Conservation (phyloP, 2,888 invertebrate genomes). For the Coleophora deauratella region DNA sequence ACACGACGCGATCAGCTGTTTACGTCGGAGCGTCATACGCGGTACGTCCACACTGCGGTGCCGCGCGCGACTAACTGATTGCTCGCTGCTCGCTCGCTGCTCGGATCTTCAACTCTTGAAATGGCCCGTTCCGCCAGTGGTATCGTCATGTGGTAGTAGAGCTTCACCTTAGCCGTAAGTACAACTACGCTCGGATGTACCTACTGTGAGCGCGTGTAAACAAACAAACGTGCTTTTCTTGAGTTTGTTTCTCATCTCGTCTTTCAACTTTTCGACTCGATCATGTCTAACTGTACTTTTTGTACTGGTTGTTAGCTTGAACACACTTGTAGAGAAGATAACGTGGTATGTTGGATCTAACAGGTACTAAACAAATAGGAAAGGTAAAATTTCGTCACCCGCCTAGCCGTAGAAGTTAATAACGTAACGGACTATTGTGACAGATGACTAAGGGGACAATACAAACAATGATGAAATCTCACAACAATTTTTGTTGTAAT, state of each 20-base stretch:
- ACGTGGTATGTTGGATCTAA: no score
- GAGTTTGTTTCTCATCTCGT: slow-evolving; percentile 18
- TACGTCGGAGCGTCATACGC: slow-evolving; percentile 26
- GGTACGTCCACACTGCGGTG: slow-evolving; percentile 42
- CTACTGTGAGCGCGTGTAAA: slow-evolving; percentile 63
- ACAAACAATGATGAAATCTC: slow-evolving; percentile 33
- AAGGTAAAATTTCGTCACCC: slow-evolving; percentile 2
- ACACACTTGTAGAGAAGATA: neutral
- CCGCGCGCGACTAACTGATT: slow-evolving; percentile 60
- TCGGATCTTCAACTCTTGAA: no score
- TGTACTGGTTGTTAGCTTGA: no score
- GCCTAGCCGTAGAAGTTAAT: slow-evolving; percentile 10
- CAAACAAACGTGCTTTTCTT: slow-evolving; percentile 39
- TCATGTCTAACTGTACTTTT: neutral
- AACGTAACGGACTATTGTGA: slow-evolving; percentile 20
- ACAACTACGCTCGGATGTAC: slow-evolving; percentile 59
- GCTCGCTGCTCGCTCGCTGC: slow-evolving; percentile 1
- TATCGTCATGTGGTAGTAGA: slow-evolving; percentile 20
- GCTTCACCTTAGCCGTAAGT: slow-evolving; percentile 47
- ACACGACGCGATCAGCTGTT: slow-evolving; percentile 56
- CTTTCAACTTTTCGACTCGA: slow-evolving; percentile 14
- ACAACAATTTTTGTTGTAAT: slow-evolving; percentile 29
- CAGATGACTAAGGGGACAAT: slow-evolving; percentile 27
- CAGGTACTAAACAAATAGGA: no score
- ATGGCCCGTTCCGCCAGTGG: slow-evolving; percentile 6